Evolutionary conservation across 2,888 invertebrate genomes (phyloP).

Genomic region (Helobdella robusta): DNA sequence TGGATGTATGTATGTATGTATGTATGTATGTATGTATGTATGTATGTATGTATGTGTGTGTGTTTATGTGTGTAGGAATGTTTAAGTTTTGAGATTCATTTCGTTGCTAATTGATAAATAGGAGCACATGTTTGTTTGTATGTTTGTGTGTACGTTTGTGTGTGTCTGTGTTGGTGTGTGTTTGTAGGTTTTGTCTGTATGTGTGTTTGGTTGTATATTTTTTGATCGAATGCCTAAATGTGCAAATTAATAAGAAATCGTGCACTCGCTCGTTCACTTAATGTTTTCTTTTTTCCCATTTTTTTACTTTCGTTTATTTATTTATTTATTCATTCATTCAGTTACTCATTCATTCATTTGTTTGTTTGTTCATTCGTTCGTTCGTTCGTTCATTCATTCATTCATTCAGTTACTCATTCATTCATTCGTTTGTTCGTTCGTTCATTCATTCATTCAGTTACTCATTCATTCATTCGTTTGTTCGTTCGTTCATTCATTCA

Average conservation of each 20-base stretch:
- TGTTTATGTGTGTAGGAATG: neutral
- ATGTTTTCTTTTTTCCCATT: too few species aligned
- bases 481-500: too few species aligned
- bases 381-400: too few species aligned
- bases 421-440: too few species aligned
- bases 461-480: too few species aligned
- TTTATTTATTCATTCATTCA: too few species aligned
- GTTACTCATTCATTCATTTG: too few species aligned
- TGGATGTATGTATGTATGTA: constrained; percentile 15
- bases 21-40: neutral
- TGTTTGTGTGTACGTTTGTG: neutral
- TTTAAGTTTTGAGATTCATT: neutral
- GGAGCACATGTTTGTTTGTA: neutral
- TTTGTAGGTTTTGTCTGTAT: neutral
- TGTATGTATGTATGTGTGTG: neutral
- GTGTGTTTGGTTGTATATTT: neutral
- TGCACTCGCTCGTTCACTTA: neutral
- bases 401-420: too few species aligned
- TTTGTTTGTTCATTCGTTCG: too few species aligned
- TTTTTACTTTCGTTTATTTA: too few species aligned
- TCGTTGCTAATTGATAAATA: too few species aligned
- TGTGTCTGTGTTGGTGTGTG: constrained; percentile 11
- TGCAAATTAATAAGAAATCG: neutral
- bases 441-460: too few species aligned
- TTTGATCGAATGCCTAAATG: neutral